phyloP scores from a whole-genome alignment of 2,888 invertebrate genomes.

The Melolontha melolontha region DNA sequence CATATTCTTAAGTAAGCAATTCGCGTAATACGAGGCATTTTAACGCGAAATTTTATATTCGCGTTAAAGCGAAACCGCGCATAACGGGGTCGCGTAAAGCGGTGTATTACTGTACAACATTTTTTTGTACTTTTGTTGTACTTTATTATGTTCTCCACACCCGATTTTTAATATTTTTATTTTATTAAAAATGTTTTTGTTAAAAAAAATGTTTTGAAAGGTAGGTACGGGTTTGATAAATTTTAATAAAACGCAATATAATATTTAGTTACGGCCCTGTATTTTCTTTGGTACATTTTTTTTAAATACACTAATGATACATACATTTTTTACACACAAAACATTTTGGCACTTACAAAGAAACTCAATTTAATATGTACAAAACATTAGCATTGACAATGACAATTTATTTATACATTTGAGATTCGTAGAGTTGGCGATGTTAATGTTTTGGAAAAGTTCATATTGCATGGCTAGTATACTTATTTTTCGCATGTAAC shows the following conservation, averaged over 20 bases:
- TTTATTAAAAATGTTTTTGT: no score
- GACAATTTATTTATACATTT: not conserved
- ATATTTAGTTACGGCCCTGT: constrained; percentile 27
- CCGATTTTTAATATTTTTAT: no score
- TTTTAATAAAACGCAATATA: constrained; percentile 1
- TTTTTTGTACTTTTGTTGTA: no score
- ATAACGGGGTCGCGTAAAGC: no score
- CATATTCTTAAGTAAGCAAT: no score
- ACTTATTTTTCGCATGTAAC: not conserved
- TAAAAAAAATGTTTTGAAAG: no score
- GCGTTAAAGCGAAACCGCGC: no score
- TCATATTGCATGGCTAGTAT: not conserved
- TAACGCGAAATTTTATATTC: no score
- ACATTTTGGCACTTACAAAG: constrained; percentile 19
- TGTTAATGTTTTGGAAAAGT: not conserved
- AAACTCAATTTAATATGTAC: not conserved
- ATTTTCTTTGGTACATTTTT: constrained; percentile 40
- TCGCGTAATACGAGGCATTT: no score
- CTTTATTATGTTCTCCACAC: no score
- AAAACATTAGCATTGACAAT: not conserved
- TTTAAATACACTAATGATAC: constrained; percentile 13
- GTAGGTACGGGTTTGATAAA: not conserved
- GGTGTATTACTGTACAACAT: no score
- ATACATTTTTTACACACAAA: constrained; percentile 1
- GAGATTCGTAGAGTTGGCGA: not conserved